phyloP scores from a whole-genome alignment of 2,888 invertebrate genomes.

The Drosophila prostipennis region DNA sequence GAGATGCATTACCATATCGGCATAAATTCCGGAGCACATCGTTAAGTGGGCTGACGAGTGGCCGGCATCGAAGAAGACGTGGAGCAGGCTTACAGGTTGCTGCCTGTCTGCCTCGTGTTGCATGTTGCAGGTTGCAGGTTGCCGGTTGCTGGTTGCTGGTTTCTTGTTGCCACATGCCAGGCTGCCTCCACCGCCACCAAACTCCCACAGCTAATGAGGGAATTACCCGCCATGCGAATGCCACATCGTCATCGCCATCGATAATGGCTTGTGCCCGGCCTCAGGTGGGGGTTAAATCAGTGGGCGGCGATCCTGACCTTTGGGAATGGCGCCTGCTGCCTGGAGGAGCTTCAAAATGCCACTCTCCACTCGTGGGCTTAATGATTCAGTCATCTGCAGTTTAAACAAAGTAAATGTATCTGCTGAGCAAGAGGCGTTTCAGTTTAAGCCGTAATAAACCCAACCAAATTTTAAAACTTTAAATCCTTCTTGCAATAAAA shows the following conservation, averaged over 20 bases:
- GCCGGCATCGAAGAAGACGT: slow-evolving; percentile 54
- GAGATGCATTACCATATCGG: slow-evolving; percentile 81
- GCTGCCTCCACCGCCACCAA: slow-evolving; percentile 54
- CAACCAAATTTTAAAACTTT: too few relatives aligned
- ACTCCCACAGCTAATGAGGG: slow-evolving; percentile 79
- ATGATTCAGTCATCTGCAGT: neutral
- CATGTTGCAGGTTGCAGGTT: slow-evolving; percentile 48
- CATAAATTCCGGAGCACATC: slow-evolving; percentile 82
- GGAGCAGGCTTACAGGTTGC: slow-evolving; percentile 27
- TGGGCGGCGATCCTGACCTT: slow-evolving; percentile 18
- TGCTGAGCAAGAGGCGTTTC: too few relatives aligned
- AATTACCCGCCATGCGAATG: slow-evolving; percentile 75
- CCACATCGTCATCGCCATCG: slow-evolving; percentile 47
- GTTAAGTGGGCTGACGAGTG: slow-evolving; percentile 72
- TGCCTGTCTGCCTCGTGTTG: slow-evolving; percentile 45
- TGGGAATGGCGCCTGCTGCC: slow-evolving; percentile 6
- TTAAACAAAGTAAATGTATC: neutral
- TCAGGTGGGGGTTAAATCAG: slow-evolving; percentile 18
- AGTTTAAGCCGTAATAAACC: too few relatives aligned
- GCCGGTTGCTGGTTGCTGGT: slow-evolving; percentile 6
- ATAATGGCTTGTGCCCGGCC: slow-evolving; percentile 45
- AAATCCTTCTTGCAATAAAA: too few relatives aligned
- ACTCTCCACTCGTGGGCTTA: neutral
- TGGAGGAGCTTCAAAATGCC: neutral
- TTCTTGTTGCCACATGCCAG: slow-evolving; percentile 25